Conservation (phyloP, 2,797 vertebrate genomes). For the Meriones psammophilus region DNA sequence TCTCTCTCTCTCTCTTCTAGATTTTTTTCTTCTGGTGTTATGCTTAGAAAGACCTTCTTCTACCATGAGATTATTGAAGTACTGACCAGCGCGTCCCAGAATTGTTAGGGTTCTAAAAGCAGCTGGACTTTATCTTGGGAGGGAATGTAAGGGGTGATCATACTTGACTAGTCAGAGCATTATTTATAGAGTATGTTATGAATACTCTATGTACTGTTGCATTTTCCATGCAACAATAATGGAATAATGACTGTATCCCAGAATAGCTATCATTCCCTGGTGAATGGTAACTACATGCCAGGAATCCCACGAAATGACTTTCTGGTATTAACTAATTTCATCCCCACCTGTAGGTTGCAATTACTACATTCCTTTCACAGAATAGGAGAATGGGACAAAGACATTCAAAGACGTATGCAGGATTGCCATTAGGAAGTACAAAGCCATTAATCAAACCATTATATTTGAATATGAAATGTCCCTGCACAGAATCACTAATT, state of each 20-base stretch:
- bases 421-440: background rate
- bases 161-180: background rate
- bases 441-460: background rate
- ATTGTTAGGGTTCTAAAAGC: background rate
- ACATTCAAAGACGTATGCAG: background rate
- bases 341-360: background rate
- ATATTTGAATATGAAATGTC: background rate
- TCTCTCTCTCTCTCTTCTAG: too few species aligned
- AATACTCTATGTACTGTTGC: background rate
- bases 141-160: background rate
- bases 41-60: background rate
- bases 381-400: background rate
- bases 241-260: background rate
- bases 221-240: background rate
- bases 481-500: background rate
- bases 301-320: background rate
- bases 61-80: background rate
- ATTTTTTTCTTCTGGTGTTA: background rate
- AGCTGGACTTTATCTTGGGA: background rate
- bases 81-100: conserved; percentile 2
- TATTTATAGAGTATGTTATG: background rate
- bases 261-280: background rate
- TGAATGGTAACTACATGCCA: background rate
- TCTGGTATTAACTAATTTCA: background rate
- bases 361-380: background rate